Base-by-base conservation (phyloP, 2,113 vertebrate species). In the Stomatorhinus ivindoensis region DNA sequence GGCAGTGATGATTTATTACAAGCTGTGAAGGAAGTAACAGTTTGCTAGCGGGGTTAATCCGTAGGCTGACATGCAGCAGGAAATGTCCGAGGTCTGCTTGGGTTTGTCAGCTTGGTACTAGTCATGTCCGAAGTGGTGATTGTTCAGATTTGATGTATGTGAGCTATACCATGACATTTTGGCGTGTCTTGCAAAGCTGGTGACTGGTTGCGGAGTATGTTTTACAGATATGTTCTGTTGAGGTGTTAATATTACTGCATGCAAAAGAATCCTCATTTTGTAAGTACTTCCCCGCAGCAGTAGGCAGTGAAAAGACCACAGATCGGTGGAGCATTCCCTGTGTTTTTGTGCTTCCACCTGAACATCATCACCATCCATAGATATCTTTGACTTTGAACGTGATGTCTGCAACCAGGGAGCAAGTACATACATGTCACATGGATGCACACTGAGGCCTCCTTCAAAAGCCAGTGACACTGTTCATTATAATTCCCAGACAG, bases 331-430 rank as follows among this genome's bases (percentile, higher is more conserved):
- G 9, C 11, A 55, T 44, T 55, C 89, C 3, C 15, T 89, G 90
- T 92, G 91, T 93, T 92, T 91, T 88, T 86, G 92, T 91, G 91
- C 61, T 87, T 83, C 90, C 91, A 39, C 90, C 90, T 91, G 92
- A 31, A 55, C 39, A 91, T 87, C 86, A 11, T 90, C 76, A 90
- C 91, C 91, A 93, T 91, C 86, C 89, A 48, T 51, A 50, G 31
- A 31, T 39, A 31, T 31, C 89, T 91, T 90, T 85, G 90, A 91
- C 93, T 95, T 94, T 95, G 93, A 95, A 94, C 92, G 44, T 51
- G 73, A 90, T 90, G 89, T 90, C 55, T 65, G 83, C 82, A 87
- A 27, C 42, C 8, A 61, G 19, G 15, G 44, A 86, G 9, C 47
- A 51, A 50, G 84, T 86, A 5, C 89, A 91, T 90, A 87, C 91